phyloP scores from a whole-genome alignment of 1,140 invertebrate genomes.

The Brachionus plicatilis region DNA sequence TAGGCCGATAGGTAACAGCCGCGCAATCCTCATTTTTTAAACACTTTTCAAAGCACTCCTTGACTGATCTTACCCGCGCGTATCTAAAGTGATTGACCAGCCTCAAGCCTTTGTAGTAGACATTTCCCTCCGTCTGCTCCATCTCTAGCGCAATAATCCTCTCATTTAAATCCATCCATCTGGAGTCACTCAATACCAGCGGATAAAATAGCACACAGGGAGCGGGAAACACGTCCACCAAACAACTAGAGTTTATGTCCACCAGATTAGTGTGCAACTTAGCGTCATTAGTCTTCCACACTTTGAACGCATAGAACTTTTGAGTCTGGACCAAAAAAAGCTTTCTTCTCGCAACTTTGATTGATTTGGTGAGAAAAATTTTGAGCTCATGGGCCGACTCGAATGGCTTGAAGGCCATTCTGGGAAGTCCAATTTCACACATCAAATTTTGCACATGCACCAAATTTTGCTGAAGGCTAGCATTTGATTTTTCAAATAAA shows the following conservation, averaged over 20 bases:
- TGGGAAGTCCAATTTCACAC: not conserved
- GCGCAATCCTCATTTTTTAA: not conserved
- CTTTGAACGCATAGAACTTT: not conserved
- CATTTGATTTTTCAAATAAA: not conserved
- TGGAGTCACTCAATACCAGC: not conserved
- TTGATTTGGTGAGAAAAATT: not conserved
- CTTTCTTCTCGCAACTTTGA: not conserved
- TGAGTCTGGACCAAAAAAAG: not conserved
- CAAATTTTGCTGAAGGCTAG: not conserved
- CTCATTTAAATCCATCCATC: constrained; percentile 9
- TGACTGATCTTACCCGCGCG: not conserved
- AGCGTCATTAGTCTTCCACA: not conserved
- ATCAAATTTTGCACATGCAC: not conserved
- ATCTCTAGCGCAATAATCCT: not conserved
- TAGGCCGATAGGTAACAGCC: not conserved
- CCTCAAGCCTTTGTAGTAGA: not conserved
- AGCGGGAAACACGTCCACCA: not conserved
- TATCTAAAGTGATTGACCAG: constrained; percentile 3
- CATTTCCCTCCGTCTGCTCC: not conserved
- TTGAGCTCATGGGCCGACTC: not conserved
- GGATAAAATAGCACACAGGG: not conserved
- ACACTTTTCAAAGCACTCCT: not conserved
- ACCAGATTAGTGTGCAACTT: not conserved
- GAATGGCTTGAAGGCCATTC: not conserved
- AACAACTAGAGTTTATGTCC: not conserved